Evolutionary conservation across 1,140 invertebrate genomes (phyloP), one percentile per base, ranked within the genome.

Genomic region (Neotoxoptera formosana): DNA sequence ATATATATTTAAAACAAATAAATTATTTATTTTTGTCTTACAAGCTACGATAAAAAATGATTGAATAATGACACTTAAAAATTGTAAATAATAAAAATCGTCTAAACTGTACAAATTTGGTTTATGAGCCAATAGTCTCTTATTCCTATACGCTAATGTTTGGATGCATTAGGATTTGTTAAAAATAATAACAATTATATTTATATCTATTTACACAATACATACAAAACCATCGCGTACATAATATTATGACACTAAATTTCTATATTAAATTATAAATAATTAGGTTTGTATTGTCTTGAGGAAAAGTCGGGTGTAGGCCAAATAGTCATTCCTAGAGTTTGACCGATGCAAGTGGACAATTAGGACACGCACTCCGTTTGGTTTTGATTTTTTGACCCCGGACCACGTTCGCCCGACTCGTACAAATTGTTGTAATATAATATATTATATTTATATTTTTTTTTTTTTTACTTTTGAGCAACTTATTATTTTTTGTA

Each of bases 31-130:
- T 34, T 53, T 86, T 53, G 25, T 41, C 91, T 93, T 93, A 93
- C 25, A 20, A 56, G 45, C 81, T 93, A 90, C 6, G 14, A 67
- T 90, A 45, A 90, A 67, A 90, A 90, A 91, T 84, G 81, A 86
- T 86, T 48, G 34, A 84, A 51, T 51, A 84, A 84, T 84, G 81
- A 93, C 81, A 93, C 45, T 53, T 86, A 86, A 56, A 84, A 83
- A 93, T 53, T 83, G 67, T 51, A 91, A 51, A 91, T 91, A 83
- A 91, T 83, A 45, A 83, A 76, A 51, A 41, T 93, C 53, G 91
- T 21, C 91, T 93, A 84, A 92, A 83, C 91, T 93, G 91, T 93
- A 93, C 91, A 93, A n/a, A 56, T 93, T 84, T 93, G 91, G 91
- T 93, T 83, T 93, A 30, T 41, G 91, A 93, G 91, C 76, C 91